phyloP scores from a whole-genome alignment of 2,888 invertebrate genomes.

The Gastracanthus pulcherrimus region DNA sequence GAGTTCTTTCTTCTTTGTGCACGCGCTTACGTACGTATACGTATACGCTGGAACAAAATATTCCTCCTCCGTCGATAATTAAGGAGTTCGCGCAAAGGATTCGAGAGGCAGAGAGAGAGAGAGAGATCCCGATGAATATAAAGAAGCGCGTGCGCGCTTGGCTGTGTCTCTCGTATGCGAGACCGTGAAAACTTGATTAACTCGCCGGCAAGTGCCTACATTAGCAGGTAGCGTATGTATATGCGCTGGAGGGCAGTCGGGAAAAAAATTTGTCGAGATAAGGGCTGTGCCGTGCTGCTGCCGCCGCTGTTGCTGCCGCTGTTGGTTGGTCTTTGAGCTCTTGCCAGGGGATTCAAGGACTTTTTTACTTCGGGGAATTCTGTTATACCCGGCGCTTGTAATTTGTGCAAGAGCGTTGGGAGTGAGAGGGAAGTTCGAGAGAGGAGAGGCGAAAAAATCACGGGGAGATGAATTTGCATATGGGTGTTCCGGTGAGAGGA shows the following conservation, averaged over 20 bases:
- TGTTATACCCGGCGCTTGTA: constrained; percentile 8
- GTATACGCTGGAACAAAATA: constrained; percentile 40
- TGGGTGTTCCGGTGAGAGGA: background rate
- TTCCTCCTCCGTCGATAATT: constrained; percentile 51
- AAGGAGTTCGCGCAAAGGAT: constrained; percentile 41
- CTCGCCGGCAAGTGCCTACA: constrained; percentile 51
- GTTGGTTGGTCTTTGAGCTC: background rate
- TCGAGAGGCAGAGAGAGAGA: constrained; percentile 1
- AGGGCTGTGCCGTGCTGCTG: constrained; percentile 13
- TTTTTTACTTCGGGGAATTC: constrained; percentile 45
- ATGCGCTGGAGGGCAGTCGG: background rate
- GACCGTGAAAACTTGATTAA: constrained; percentile 53
- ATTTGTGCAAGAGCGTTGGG: constrained; percentile 27
- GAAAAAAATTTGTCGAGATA: constrained; percentile 50
- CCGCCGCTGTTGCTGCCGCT: background rate
- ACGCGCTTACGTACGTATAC: background rate
- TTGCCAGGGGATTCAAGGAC: background rate
- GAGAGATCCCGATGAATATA: constrained; percentile 37
- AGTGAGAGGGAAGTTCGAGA: background rate
- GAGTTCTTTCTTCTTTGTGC: background rate
- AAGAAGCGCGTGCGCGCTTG: background rate
- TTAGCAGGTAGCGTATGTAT: too few species aligned
- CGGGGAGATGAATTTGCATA: constrained; percentile 32
- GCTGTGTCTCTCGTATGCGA: too few species aligned
- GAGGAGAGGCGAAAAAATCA: constrained; percentile 14